Base-by-base conservation (phyloP, 2,113 vertebrate species). In the Nibea coibor region DNA sequence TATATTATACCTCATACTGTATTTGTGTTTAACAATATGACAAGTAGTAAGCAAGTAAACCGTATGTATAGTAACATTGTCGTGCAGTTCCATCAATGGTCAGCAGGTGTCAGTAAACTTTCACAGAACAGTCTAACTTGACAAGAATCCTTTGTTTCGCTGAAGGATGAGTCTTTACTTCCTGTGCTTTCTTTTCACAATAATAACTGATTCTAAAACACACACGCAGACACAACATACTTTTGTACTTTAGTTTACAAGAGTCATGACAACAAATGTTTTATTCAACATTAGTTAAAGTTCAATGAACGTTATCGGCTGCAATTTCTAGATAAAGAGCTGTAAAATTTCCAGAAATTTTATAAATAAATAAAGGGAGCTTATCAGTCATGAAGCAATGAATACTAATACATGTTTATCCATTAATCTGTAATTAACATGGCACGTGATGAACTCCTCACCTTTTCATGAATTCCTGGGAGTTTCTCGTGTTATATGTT, bases 31-130 rank as follows among this genome's bases (percentile, higher is more conserved):
- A 19, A 39, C 5, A 17, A 12, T 12, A 62, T 35, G 5, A 14
- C 5, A 14, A n/a, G 10, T 22, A 54, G 53, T 22, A 26, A 15
- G 35, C 35, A 39, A 9, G 35, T 54, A 54, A 54, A 54, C 9
- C 12, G 20, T 56, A 2, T 19, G 28, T 26, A 10, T 15, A 15
- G 19, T 47, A 11, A 39, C 6, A 24, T 4, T 48, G 14, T 39
- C n/a, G 19, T 50, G 63, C 43, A 62, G 11, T 71, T 65, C 62
- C 31, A 24, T 5, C 4, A 61, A 6, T 70, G 72, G 24, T 24
- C 86, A 87, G 72, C 39, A 87, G 75, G 75, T 68, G 89, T 57
- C 87, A 87, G 64, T 56, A 28, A 84, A 5, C 2, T 26, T 63
- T 59, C 48, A 26, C 59, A 35, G 10, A 14, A 4, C 31, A 16